Percentiles rank a stretch among this genome's conserved stretches.
Conservation (phyloP, 1,140 invertebrate species). For the Sitodiplosis mosellana region DNA sequence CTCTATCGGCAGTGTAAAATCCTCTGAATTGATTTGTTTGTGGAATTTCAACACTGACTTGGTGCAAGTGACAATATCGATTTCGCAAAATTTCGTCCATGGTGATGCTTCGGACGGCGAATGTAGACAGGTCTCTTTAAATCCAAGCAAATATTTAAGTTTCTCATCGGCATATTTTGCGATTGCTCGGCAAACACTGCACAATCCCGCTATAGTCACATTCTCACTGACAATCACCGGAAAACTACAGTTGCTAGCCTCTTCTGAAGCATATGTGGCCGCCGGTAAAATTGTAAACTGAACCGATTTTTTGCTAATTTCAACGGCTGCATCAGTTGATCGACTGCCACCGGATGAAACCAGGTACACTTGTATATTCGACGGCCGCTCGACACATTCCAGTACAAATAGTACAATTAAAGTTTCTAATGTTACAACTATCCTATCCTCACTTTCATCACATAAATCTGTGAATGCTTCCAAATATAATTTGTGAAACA, state of each 20-base stretch:
- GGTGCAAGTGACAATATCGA: conserved; percentile 36
- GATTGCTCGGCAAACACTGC: conserved; percentile 46
- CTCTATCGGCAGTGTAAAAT: conserved; percentile 32
- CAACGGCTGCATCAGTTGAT: conserved; percentile 19
- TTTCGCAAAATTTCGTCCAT: conserved; percentile 87
- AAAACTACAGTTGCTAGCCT: conserved; percentile 26
- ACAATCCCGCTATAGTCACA: conserved; percentile 40
- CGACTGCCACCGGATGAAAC: conserved; percentile 11
- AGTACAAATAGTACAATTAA: conserved; percentile 1
- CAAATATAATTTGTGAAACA: neutral
- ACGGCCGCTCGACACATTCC: neutral
- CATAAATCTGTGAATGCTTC: neutral
- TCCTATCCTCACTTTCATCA: neutral
- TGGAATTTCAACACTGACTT: conserved; percentile 7
- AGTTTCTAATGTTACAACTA: conserved; percentile 1
- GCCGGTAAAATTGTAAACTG: neutral
- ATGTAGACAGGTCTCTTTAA: conserved; percentile 54
- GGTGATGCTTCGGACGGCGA: conserved; percentile 69
- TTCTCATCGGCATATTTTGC: conserved; percentile 25
- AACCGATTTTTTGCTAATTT: neutral
- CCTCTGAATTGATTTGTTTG: conserved; percentile 1
- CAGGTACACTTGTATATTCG: conserved; percentile 9
- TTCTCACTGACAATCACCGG: conserved; percentile 36
- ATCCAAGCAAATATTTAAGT: conserved; percentile 44
- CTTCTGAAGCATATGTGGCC: neutral